Conservation (phyloP, 2,888 invertebrate species). For the Zygothrica quintamaculata region DNA sequence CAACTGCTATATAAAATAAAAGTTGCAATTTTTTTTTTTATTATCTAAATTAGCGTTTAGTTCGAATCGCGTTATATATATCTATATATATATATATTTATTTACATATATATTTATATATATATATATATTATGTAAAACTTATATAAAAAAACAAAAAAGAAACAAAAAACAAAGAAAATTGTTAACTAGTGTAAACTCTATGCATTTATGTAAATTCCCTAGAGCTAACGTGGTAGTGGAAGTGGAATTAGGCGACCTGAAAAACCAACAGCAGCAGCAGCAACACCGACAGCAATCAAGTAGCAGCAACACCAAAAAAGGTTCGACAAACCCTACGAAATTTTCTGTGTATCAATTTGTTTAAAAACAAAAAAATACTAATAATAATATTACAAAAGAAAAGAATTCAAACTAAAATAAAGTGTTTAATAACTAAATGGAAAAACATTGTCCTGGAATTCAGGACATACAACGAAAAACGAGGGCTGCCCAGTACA, state of each 20-base stretch:
- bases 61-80: conserved; percentile 60
- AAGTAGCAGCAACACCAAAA: conserved; percentile 62
- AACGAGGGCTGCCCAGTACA: conserved; percentile 43
- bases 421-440: too few species aligned
- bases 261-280: conserved; percentile 71
- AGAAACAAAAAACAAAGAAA: too few species aligned
- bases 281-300: conserved; percentile 61
- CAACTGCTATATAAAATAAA: conserved; percentile 75
- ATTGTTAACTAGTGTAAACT: conserved; percentile 72
- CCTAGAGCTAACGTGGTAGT: conserved; percentile 63
- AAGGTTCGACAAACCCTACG: conserved; percentile 60
- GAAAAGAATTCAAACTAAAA: too few species aligned
- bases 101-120: too few species aligned
- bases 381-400: too few species aligned
- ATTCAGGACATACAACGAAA: conserved; percentile 49
- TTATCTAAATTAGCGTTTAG: conserved; percentile 70
- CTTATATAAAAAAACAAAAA: too few species aligned
- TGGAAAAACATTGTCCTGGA: too few species aligned
- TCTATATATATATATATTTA: too few species aligned
- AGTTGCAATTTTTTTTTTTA: conserved; percentile 68
- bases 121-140: conserved; percentile 55
- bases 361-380: conserved; percentile 11
- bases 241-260: conserved; percentile 70
- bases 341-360: conserved; percentile 20
- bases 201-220: conserved; percentile 80